Conservation (phyloP, 2,113 vertebrate species). For the Procavia capensis region DNA sequence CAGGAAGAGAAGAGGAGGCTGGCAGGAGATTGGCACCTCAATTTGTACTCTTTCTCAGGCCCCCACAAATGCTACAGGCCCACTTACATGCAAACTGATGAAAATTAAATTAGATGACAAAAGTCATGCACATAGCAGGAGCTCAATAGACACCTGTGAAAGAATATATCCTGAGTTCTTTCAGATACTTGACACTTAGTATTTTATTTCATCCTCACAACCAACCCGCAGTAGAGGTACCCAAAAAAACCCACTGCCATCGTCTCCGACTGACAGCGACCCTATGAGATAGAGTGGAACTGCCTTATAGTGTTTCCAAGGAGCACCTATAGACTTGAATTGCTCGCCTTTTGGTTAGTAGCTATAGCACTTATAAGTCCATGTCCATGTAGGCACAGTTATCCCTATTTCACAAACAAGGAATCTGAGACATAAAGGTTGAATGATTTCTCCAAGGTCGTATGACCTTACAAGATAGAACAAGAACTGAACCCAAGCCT, state of each 20-base stretch:
- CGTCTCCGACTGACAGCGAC: too few species aligned
- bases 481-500: neutral
- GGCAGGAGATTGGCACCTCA: neutral
- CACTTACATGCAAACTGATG: neutral
- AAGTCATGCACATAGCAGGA: neutral
- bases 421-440: neutral
- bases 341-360: too few species aligned
- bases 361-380: too few species aligned
- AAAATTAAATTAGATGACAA: neutral
- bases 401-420: too few species aligned
- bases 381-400: neutral
- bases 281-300: too few species aligned
- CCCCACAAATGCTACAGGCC: neutral
- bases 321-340: too few species aligned
- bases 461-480: neutral
- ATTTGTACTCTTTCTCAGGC: neutral
- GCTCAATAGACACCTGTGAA: neutral
- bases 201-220: neutral
- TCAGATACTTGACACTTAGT: neutral
- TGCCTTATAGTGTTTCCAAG: too few species aligned
- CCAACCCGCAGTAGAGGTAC: too few species aligned
- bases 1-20: neutral
- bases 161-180: neutral
- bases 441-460: neutral
- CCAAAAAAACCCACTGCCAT: too few species aligned